Evolutionary conservation across 2,888 invertebrate genomes (phyloP).

Genomic region (Pheosia gnoma): DNA sequence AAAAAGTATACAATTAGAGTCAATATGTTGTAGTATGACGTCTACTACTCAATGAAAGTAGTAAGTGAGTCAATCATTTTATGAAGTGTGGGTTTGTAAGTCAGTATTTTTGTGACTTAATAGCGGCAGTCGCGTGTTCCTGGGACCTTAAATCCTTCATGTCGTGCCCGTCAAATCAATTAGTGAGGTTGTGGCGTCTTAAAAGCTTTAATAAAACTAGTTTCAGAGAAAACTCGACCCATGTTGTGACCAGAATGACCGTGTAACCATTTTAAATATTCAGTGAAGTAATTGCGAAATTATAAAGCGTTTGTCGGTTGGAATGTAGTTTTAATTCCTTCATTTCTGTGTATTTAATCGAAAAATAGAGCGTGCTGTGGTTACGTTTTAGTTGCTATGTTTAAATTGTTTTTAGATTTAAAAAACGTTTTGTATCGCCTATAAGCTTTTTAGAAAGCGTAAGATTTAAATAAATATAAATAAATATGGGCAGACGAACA

Average conservation of each 20-base stretch:
- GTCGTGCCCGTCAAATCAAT: constrained; percentile 65
- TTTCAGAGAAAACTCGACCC: constrained; percentile 31
- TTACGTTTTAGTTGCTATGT: not conserved
- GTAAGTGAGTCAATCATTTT: no score
- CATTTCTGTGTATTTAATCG: constrained; percentile 12
- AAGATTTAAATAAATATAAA: no score
- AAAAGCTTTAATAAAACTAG: constrained; percentile 54
- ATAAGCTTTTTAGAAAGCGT: no score
- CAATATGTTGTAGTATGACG: no score
- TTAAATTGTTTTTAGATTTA: no score
- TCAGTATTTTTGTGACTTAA: constrained; percentile 47
- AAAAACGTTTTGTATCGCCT: no score
- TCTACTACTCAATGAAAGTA: no score
- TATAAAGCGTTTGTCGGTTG: constrained; percentile 27
- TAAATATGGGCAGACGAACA: no score
- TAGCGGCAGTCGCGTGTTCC: constrained; percentile 55
- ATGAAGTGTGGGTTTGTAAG: constrained; percentile 16
- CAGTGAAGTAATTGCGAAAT: constrained; percentile 27
- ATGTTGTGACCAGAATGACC: constrained; percentile 20
- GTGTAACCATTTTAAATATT: constrained; percentile 20
- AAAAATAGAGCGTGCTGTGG: not conserved
- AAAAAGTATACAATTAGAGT: no score
- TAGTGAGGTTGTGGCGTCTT: constrained; percentile 52
- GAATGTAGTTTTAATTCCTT: constrained; percentile 35
- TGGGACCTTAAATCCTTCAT: constrained; percentile 52